Evolutionary conservation across 2,113 vertebrate species (phyloP).

Genomic region (Ceyx melanurus): DNA sequence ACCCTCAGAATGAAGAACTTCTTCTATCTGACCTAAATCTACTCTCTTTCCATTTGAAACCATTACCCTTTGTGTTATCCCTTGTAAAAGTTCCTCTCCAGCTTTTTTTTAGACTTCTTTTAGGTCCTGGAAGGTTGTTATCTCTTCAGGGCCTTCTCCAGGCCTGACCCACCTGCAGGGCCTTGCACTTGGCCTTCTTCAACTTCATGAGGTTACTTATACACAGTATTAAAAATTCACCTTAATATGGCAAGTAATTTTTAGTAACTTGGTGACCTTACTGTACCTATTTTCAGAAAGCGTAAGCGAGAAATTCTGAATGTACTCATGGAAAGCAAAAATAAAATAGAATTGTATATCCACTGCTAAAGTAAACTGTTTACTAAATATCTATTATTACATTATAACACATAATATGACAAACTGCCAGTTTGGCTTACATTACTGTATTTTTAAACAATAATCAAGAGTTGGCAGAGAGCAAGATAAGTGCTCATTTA

Average conservation of each 20-base stretch:
- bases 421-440: slow-evolving; percentile 52
- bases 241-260: slow-evolving; percentile 29
- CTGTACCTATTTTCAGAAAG: slow-evolving; percentile 50
- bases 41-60: not conserved
- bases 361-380: slow-evolving; percentile 44
- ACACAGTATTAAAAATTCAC: slow-evolving; percentile 36
- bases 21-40: not conserved
- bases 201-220: not conserved
- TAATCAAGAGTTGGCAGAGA: slow-evolving; percentile 30
- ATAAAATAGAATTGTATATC: slow-evolving; percentile 56
- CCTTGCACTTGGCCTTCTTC: not conserved
- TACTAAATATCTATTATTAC: slow-evolving; percentile 57
- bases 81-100: not conserved
- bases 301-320: slow-evolving; percentile 30
- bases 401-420: slow-evolving; percentile 19
- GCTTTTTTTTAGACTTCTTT: not conserved
- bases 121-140: not conserved
- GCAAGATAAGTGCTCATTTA: slow-evolving; percentile 17
- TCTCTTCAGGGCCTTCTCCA: too few species aligned
- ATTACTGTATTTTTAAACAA: slow-evolving; percentile 31
- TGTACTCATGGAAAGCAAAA: slow-evolving; percentile 38
- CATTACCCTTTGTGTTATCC: not conserved
- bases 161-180: not conserved
- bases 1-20: not conserved
- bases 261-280: slow-evolving; percentile 31